Evolutionary conservation across 1,140 invertebrate genomes (phyloP).

Genomic region (Apis florea): DNA sequence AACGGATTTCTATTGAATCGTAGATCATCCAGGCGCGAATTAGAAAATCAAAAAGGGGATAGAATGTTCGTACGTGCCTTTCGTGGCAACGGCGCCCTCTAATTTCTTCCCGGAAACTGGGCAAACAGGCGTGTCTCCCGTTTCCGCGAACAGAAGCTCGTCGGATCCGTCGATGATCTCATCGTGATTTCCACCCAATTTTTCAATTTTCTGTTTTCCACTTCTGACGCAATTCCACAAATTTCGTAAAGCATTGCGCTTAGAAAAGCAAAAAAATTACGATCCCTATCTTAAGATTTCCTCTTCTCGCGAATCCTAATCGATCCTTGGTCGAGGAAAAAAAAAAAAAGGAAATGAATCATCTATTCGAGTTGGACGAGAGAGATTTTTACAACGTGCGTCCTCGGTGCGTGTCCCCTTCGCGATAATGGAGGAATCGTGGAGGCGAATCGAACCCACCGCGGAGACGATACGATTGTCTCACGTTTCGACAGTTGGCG

Average conservation of each 20-base stretch:
- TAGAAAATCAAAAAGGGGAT: conserved; percentile 25
- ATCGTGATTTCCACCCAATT: neutral
- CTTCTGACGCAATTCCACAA: neutral
- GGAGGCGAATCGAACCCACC: conserved; percentile 1
- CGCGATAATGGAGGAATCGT: neutral
- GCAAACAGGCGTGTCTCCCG: neutral
- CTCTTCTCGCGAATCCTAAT: too few relatives aligned
- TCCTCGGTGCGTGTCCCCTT: neutral
- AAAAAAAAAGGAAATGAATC: too few relatives aligned
- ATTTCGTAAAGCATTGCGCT: too few relatives aligned
- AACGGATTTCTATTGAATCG: conserved; percentile 43
- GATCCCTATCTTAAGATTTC: too few relatives aligned
- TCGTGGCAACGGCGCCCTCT: conserved; percentile 15
- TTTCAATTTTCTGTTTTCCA: neutral
- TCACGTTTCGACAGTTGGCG: conserved; percentile 48
- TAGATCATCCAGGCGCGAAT: conserved; percentile 33
- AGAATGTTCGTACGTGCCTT: neutral
- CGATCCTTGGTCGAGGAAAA: too few relatives aligned
- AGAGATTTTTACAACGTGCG: neutral
- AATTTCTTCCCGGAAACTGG: conserved; percentile 37
- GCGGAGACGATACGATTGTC: conserved; percentile 52
- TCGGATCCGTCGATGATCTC: neutral
- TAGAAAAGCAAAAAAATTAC: too few relatives aligned
- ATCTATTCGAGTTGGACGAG: too few relatives aligned
- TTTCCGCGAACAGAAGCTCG: neutral